These are phyloP conservation scores for Podilymbus podiceps DNA, from an alignment of 2,113 vertebrate species.

Conservation along the genomic window DNA sequence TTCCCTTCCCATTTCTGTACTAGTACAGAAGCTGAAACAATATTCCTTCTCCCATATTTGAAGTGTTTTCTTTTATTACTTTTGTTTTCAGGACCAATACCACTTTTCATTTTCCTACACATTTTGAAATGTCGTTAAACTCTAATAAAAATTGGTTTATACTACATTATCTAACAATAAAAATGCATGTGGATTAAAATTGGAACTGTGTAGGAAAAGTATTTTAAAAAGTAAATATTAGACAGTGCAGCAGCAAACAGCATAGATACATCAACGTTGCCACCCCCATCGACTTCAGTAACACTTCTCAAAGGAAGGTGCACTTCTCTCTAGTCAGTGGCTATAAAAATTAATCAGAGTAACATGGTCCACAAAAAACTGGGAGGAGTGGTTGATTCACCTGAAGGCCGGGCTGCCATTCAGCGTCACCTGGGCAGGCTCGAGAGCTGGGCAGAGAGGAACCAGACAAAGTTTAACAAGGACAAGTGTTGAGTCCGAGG, in stretches of 20 bases:
- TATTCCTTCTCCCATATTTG: background rate
- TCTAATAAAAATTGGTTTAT: background rate
- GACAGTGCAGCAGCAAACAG: background rate
- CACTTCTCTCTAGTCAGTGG: background rate
- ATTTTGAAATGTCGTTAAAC: background rate
- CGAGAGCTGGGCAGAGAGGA: no score
- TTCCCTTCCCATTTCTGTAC: background rate
- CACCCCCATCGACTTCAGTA: background rate
- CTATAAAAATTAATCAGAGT: background rate
- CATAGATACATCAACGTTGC: background rate
- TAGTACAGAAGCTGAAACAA: background rate
- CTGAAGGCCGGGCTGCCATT: no score
- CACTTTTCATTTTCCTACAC: background rate
- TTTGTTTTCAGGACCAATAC: background rate
- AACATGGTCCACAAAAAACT: background rate
- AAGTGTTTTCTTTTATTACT: background rate
- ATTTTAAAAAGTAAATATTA: background rate
- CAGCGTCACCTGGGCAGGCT: no score
- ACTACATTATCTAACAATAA: background rate
- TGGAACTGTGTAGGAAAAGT: background rate
- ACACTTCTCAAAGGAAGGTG: background rate
- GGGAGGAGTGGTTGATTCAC: no score
- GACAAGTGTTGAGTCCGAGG: no score
- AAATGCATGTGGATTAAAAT: background rate
- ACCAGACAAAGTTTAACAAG: no score